phyloP scores from a whole-genome alignment of 2,888 invertebrate genomes.

The Hedychridium roseum region DNA sequence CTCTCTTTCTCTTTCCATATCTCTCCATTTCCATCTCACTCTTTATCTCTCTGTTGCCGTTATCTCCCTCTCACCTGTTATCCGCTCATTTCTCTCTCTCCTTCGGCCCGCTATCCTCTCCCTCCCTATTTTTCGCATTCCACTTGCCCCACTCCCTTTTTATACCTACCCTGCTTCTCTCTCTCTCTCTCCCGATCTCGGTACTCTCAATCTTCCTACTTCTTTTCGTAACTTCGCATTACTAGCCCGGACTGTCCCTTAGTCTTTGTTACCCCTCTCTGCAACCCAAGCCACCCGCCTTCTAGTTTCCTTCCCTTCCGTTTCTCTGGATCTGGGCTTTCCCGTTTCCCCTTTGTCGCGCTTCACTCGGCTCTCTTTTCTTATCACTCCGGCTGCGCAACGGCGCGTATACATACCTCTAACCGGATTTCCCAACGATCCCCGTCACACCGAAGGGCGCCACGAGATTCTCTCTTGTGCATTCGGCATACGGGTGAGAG shows the following conservation, averaged over 20 bases:
- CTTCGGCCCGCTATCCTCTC: constrained; percentile 8
- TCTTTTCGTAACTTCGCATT: too few species aligned
- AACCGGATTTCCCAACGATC: constrained; percentile 43
- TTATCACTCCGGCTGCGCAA: too few species aligned
- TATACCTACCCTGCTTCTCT: constrained; percentile 23
- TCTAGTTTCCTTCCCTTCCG: too few species aligned
- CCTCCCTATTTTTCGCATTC: constrained; percentile 4
- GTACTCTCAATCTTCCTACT: too few species aligned
- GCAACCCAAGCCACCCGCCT: too few species aligned
- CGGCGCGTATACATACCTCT: constrained; percentile 27
- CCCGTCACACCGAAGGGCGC: constrained; percentile 27
- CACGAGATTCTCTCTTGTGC: constrained; percentile 25
- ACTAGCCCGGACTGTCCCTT: too few species aligned
- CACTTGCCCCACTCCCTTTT: constrained; percentile 14
- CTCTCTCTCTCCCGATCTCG: constrained; percentile 23
- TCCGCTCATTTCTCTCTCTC: constrained; percentile 4
- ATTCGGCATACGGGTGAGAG: constrained; percentile 32
- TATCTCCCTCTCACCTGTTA: neutral
- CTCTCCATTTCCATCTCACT: constrained; percentile 20
- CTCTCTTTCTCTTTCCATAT: constrained; percentile 20
- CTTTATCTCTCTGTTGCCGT: constrained; percentile 14
- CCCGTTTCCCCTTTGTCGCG: too few species aligned
- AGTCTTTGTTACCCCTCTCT: too few species aligned
- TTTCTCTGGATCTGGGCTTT: too few species aligned
- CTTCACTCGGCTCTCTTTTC: too few species aligned